Evolutionary conservation across 2,888 invertebrate genomes (phyloP), one percentile per base, ranked within the genome.

Genomic region (Nudaria mundana): DNA sequence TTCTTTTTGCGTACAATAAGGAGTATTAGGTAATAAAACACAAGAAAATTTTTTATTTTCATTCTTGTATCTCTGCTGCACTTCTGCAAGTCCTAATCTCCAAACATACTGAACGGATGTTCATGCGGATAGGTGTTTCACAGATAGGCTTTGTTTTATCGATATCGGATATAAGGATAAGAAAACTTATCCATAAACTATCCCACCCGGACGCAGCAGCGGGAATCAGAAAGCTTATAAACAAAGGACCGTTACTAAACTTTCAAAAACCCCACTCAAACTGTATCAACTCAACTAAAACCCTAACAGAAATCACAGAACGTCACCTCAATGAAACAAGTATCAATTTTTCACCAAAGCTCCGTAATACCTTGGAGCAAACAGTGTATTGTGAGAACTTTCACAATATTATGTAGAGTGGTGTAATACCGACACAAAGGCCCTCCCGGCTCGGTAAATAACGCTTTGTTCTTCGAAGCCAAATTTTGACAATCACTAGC

Each of bases 401-500:
- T 79, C 86, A 88, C 87, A 87, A 88, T 88, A 88, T 88, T 84
- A 86, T 88, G 85, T 85, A 76, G 86, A 87, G 85, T 83, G 86
- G 81, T 82, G 85, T 88, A 87, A 87, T 87, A 72, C 83, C 75
- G 76, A 66, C 81, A 88, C 88, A 88, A 87, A 89, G 87, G 74
- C 68, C 71, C 81, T 71, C 76, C 75, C 76, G 73, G 66, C 82
- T 87, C 69, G 75, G 87, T 86, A 89, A 89, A 89, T 88, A 89
- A 74, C 79, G 89, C 89, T 89, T 89, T 89, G 88, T 89, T 87
- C 89, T 82, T 75, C 74, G 81, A 89, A 89, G 89, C 89, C 89
- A 89, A 89, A 89, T 89, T 89, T 89, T 89, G 88, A 88, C 89
- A 89, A 88, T 88, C 87, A 88, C 87, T 87, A 79, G 87, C 88